These are phyloP conservation scores for Archips xylosteana DNA, from an alignment of 2,888 invertebrate genomes.

Conservation along the genomic window DNA sequence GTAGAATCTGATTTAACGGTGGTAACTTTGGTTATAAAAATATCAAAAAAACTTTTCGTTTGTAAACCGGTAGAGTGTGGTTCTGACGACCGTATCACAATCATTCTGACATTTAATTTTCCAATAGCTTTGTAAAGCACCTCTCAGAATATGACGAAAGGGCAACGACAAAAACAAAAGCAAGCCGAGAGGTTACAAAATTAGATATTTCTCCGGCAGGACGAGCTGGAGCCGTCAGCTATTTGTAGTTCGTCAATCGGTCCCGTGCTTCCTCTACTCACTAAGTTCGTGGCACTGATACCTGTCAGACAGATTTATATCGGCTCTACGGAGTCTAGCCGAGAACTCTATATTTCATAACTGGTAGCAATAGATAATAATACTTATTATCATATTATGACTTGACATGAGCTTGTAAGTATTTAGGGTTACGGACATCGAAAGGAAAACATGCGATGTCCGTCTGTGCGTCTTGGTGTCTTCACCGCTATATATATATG, in stretches of 20 bases:
- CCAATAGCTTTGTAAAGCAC: not conserved
- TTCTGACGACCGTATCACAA: not conserved
- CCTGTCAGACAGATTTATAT: constrained; percentile 54
- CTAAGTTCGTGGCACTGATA: constrained; percentile 52
- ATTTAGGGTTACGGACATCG: too few species aligned
- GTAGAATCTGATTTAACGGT: too few species aligned
- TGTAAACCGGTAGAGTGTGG: too few species aligned
- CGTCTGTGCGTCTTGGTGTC: too few species aligned
- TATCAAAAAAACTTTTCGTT: too few species aligned
- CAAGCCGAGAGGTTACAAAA: constrained; percentile 61
- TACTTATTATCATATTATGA: too few species aligned
- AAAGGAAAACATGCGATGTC: too few species aligned
- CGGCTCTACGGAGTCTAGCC: not conserved
- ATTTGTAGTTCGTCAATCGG: constrained; percentile 76
- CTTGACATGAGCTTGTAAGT: too few species aligned
- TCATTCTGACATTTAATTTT: not conserved
- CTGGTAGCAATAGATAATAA: too few species aligned
- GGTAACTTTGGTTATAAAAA: too few species aligned
- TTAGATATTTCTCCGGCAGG: constrained; percentile 68
- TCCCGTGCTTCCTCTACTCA: constrained; percentile 60
- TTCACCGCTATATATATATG: too few species aligned
- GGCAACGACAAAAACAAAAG: constrained; percentile 47
- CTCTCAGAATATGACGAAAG: constrained; percentile 43
- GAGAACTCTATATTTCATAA: too few species aligned
- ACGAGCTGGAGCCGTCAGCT: constrained; percentile 59